Conservation (phyloP, 2,888 invertebrate species). For the Ommatoiulus sabulosus region DNA sequence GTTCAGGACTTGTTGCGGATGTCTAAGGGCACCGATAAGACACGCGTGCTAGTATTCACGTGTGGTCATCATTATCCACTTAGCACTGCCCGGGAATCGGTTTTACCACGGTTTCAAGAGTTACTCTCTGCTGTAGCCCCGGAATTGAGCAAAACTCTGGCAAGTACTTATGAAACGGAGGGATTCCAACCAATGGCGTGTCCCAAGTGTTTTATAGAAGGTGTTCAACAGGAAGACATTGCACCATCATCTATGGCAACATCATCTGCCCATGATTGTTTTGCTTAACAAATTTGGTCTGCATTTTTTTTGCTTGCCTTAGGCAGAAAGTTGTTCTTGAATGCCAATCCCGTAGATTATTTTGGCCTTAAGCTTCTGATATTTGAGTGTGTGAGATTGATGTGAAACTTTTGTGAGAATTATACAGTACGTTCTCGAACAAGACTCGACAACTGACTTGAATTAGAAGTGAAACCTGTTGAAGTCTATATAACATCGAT, state of each 20-base stretch:
- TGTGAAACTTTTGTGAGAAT: no score
- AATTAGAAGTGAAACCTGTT: no score
- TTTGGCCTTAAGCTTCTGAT: neutral
- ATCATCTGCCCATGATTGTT: neutral
- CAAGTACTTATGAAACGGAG: slow-evolving; percentile 53
- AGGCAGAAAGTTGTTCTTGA: neutral
- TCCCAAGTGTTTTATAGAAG: slow-evolving; percentile 58
- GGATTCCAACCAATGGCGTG: slow-evolving; percentile 59
- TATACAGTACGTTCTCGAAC: no score
- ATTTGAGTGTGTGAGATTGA: no score
- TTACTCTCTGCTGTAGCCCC: slow-evolving; percentile 41
- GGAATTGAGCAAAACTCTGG: slow-evolving; percentile 46
- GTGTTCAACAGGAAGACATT: slow-evolving; percentile 5
- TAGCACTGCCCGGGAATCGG: neutral
- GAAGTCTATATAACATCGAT: no score
- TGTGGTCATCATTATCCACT: slow-evolving; percentile 58
- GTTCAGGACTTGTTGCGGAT: neutral
- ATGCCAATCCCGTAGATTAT: neutral
- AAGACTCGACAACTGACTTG: no score
- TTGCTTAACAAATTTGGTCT: neutral
- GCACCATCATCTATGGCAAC: neutral
- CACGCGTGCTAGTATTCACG: slow-evolving; percentile 54
- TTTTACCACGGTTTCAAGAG: slow-evolving; percentile 57
- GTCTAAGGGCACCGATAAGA: neutral
- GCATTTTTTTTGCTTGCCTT: neutral